Evolutionary conservation across 2,113 vertebrate species (phyloP).

Genomic region (Labeo catla): DNA sequence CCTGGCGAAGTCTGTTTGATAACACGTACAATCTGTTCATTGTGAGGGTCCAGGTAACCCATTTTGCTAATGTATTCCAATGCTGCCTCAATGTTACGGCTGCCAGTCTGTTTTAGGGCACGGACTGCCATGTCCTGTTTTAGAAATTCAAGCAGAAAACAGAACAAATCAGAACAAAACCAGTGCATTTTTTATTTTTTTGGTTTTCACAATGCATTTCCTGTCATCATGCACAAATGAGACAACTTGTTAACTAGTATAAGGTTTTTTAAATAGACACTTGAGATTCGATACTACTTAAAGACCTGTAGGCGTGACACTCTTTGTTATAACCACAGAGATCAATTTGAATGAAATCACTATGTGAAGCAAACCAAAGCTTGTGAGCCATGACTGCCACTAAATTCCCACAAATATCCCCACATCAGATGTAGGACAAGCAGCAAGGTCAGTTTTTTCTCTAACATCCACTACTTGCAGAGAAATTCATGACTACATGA

Average conservation of each 20-base stretch:
- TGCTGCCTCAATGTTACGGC: conserved; percentile 94
- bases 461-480: not conserved
- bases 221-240: not conserved
- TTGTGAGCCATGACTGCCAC: not conserved
- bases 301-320: not conserved
- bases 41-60: conserved; percentile 95
- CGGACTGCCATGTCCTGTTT: conserved; percentile 94
- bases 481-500: not conserved
- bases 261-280: not conserved
- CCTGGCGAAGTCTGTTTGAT: conserved; percentile 98
- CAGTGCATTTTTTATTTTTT: not conserved
- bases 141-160: not conserved
- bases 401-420: not conserved
- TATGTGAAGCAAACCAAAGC: not conserved
- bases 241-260: not conserved
- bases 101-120: conserved; percentile 95
- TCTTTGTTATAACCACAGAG: not conserved
- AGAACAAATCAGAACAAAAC: not conserved
- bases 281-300: not conserved
- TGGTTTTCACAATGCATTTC: not conserved
- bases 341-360: not conserved
- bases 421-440: not conserved
- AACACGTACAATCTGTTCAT: conserved; percentile 94
- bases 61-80: conserved; percentile 98
- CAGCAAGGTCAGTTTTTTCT: not conserved